phyloP scores from a whole-genome alignment of 2,113 vertebrate species.

The Actenoides hombroni region DNA sequence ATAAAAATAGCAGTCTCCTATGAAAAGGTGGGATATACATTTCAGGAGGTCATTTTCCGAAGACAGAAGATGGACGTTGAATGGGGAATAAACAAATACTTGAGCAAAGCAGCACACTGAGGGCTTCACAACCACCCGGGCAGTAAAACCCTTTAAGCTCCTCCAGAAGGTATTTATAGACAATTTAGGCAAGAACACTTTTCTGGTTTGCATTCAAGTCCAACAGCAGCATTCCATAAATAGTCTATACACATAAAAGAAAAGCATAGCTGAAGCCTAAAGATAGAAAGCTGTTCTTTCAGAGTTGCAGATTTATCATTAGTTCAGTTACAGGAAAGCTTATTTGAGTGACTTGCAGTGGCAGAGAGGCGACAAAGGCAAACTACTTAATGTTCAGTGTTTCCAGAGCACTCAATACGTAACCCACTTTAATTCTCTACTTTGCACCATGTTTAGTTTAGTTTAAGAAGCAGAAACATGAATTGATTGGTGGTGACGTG shows the following conservation, averaged over 20 bases:
- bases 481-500: not conserved
- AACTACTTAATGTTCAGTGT: constrained; percentile 29
- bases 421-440: not conserved
- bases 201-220: constrained; percentile 41
- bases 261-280: constrained; percentile 51
- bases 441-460: constrained; percentile 11
- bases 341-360: constrained; percentile 54
- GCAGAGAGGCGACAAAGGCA: constrained; percentile 38
- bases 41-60: not conserved
- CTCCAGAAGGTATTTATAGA: constrained; percentile 33
- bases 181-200: not conserved
- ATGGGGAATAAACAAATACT: not conserved
- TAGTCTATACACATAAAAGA: constrained; percentile 22
- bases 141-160: not conserved
- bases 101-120: not conserved
- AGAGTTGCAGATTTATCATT: constrained; percentile 70
- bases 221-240: constrained; percentile 49
- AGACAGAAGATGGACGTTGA: not conserved
- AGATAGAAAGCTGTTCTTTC: constrained; percentile 65
- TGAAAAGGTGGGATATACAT: not conserved
- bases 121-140: not conserved
- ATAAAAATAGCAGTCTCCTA: not conserved
- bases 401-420: constrained; percentile 25
- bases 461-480: constrained; percentile 23
- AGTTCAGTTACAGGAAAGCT: constrained; percentile 44